Evolutionary conservation across 2,113 vertebrate genomes (phyloP), one percentile per base, ranked within the genome.

Genomic region (Cephalopterus ornatus): DNA sequence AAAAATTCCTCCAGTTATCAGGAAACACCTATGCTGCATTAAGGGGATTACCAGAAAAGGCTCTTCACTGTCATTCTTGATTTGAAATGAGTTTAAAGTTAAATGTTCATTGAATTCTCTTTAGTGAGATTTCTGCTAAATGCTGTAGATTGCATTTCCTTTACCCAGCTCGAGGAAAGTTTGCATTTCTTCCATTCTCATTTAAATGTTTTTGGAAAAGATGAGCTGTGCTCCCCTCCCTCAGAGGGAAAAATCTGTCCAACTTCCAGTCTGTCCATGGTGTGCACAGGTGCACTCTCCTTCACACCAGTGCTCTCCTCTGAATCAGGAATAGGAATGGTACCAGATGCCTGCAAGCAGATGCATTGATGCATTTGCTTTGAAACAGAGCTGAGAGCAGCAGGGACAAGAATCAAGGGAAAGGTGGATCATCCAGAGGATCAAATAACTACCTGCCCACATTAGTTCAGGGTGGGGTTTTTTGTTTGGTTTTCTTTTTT

Each of bases 101-200:
- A 89, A 88, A 32, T 50, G 32, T 89, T 82, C 53, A 55, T 20
- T 94, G 46, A 87, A 33, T 68, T 83, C 12, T 70, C 52, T 67
- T 76, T 56, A 82, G 72, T 42, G 58, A 93, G 79, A 72, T 91
- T 56, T 88, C 79, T 73, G 28, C 10, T 90, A 93, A 82, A 90
- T 49, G 47, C 67, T 28, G n/a, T 32, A 73, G 52, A 52, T 63
- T 35, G n/a, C 8, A 49, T 79, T 79, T 83, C 47, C 24, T 82
- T 82, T 83, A 65, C 28, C 22, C n/a, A 76, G n/a, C 10, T 2
- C 71, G 72, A 74, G 33, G 26, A 21, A 62, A 74, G n/a, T 84
- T 61, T 62, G 20, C 9, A 18, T 6, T 76, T 56, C 42, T 76
- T 85, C 28, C 15, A 24, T 56, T 9, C 5, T 68, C 22, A 49